A percentile compares a stretch with the other conserved stretches of the same genome.
Conservation (phyloP, 2,113 vertebrate species). For the Ochotona curzoniae region DNA sequence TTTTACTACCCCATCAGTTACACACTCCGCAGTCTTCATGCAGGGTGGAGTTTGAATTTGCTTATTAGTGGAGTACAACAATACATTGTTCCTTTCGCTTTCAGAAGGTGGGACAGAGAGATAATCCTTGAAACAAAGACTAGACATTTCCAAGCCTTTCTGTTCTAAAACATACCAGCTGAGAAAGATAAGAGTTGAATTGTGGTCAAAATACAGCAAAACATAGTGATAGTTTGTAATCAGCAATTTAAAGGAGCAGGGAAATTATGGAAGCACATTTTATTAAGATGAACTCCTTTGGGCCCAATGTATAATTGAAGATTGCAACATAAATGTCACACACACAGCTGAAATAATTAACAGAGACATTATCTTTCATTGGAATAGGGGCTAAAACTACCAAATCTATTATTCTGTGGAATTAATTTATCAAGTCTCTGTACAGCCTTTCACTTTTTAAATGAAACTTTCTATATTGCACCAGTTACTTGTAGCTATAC, state of each 20-base stretch:
- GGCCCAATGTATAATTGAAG: background rate
- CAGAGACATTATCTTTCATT: background rate
- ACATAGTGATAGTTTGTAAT: background rate
- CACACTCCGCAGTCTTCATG: background rate
- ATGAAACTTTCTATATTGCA: background rate
- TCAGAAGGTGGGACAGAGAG: background rate
- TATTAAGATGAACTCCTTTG: background rate
- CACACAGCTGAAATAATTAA: slow-evolving; percentile 1
- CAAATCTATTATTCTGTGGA: background rate
- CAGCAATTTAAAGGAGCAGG: background rate
- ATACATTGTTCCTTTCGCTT: background rate
- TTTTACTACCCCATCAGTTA: background rate
- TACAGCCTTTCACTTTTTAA: background rate
- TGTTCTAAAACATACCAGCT: background rate
- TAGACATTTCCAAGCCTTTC: background rate
- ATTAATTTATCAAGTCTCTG: background rate
- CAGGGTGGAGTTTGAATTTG: background rate
- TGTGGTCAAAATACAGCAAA: background rate
- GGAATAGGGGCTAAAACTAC: background rate
- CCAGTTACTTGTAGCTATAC: background rate
- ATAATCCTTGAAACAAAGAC: background rate
- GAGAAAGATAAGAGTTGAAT: slow-evolving; percentile 11
- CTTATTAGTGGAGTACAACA: slow-evolving; percentile 45
- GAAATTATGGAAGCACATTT: background rate
- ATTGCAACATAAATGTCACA: background rate